A percentile compares a stretch with the other conserved stretches of the same genome.
Evolutionary conservation across 1,140 invertebrate species (phyloP).

Genomic region (Mizuhopecten yessoensis): DNA sequence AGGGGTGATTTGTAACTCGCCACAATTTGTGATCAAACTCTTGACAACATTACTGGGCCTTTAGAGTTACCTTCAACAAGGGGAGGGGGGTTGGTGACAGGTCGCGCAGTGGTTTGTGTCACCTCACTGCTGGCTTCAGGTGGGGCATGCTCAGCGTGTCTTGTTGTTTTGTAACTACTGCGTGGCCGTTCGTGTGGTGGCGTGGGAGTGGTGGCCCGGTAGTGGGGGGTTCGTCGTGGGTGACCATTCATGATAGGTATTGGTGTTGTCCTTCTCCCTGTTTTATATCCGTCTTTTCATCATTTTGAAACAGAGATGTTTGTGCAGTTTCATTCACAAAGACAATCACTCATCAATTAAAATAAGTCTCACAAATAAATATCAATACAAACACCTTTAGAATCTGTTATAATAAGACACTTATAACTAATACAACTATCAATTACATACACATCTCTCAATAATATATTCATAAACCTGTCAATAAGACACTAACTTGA

Average conservation of each 20-base stretch:
- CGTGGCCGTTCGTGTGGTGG: background rate
- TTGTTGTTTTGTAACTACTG: background rate
- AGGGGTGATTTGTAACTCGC: no score
- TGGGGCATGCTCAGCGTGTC: background rate
- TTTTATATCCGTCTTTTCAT: background rate
- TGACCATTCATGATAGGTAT: background rate
- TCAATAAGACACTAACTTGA: no score
- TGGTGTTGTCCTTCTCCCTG: background rate
- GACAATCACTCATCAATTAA: no score
- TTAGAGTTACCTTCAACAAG: conserved; percentile 36
- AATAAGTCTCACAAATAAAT: no score
- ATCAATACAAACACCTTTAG: no score
- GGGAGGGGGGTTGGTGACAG: conserved; percentile 61
- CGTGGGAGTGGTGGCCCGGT: background rate
- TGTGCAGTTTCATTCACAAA: no score
- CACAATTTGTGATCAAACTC: no score
- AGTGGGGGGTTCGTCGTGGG: background rate
- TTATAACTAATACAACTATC: no score
- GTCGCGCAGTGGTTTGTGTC: background rate
- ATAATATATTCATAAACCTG: no score
- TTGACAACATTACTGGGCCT: no score
- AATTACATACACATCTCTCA: no score
- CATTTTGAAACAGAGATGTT: background rate
- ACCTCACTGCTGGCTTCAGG: conserved; percentile 1
- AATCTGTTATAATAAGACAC: no score